Evolutionary conservation across 2,113 vertebrate species (phyloP).

Genomic region (Zosterops hypoxanthus): DNA sequence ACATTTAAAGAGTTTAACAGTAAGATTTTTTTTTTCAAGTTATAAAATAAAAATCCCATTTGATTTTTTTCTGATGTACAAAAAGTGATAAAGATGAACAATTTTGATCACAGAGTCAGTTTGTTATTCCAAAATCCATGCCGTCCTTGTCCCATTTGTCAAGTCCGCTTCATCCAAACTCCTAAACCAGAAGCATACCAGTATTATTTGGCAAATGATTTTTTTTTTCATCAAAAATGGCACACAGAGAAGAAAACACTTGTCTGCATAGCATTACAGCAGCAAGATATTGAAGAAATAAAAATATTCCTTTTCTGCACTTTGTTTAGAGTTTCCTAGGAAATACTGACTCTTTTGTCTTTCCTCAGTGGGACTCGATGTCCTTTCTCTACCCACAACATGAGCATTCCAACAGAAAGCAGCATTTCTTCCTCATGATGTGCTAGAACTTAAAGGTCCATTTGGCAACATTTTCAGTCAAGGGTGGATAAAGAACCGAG

Average conservation of each 20-base stretch:
- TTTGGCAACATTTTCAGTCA: constrained; percentile 75
- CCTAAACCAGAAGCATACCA: constrained; percentile 75
- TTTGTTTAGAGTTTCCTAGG: constrained; percentile 76
- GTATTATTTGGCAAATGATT: constrained; percentile 89
- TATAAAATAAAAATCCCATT: constrained; percentile 99
- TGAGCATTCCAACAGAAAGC: constrained; percentile 65
- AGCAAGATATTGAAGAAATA: constrained; percentile 84
- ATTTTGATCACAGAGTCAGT: constrained; percentile 85
- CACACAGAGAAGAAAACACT: constrained; percentile 81
- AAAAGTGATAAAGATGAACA: constrained; percentile 98
- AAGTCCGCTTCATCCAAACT: constrained; percentile 74
- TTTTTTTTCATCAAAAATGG: constrained; percentile 82
- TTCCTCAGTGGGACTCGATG: constrained; percentile 61
- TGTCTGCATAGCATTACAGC: constrained; percentile 90
- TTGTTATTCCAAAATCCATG: constrained; percentile 77
- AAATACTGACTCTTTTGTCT: constrained; percentile 66
- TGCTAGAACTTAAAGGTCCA: constrained; percentile 64
- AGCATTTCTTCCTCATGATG: constrained; percentile 69
- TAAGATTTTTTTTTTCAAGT: constrained; percentile 84
- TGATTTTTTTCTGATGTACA: constrained; percentile 91
- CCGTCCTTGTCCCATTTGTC: constrained; percentile 72
- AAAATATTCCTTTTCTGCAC: constrained; percentile 80
- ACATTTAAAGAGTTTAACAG: constrained; percentile 90
- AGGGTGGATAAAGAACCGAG: constrained; percentile 30
- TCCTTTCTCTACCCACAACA: constrained; percentile 68